These are phyloP conservation scores for Isoperla grammatica DNA, from an alignment of 2,888 invertebrate genomes.

Conservation along the genomic window DNA sequence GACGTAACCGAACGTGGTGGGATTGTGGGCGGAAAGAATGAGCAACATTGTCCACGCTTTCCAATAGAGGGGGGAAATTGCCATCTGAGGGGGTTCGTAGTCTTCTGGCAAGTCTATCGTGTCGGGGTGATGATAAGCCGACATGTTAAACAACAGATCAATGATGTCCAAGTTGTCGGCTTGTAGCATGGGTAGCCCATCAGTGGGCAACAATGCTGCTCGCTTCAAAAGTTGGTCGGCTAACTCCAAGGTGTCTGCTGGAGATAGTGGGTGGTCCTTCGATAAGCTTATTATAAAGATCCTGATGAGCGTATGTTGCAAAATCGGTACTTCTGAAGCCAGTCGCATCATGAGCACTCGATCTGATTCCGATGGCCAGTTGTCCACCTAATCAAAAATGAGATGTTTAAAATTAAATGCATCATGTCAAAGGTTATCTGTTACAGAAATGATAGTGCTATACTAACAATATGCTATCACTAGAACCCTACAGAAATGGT, in stretches of 20 bases:
- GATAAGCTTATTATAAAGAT: constrained; percentile 69
- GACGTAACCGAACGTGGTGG: constrained; percentile 74
- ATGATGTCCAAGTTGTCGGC: constrained; percentile 79
- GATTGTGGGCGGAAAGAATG: constrained; percentile 90
- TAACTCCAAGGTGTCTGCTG: constrained; percentile 80
- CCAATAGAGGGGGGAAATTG: constrained; percentile 92
- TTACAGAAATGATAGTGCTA: no score
- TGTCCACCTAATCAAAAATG: constrained; percentile 47
- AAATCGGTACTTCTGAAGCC: constrained; percentile 81
- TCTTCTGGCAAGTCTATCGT: constrained; percentile 82
- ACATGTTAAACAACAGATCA: constrained; percentile 84
- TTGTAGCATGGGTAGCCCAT: constrained; percentile 64
- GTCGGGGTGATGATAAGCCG: constrained; percentile 88
- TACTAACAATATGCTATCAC: no score
- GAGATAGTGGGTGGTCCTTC: constrained; percentile 71
- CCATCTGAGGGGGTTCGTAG: constrained; percentile 80
- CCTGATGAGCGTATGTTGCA: constrained; percentile 76
- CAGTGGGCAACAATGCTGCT: constrained; percentile 70
- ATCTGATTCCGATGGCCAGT: constrained; percentile 89
- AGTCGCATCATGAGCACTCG: constrained; percentile 69
- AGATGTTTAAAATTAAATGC: no score
- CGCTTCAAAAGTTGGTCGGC: constrained; percentile 78
- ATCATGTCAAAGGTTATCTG: no score
- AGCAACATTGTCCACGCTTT: constrained; percentile 86
- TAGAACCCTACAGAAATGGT: no score